phyloP scores from a whole-genome alignment of 2,113 vertebrate species.

The Eira barbara region DNA sequence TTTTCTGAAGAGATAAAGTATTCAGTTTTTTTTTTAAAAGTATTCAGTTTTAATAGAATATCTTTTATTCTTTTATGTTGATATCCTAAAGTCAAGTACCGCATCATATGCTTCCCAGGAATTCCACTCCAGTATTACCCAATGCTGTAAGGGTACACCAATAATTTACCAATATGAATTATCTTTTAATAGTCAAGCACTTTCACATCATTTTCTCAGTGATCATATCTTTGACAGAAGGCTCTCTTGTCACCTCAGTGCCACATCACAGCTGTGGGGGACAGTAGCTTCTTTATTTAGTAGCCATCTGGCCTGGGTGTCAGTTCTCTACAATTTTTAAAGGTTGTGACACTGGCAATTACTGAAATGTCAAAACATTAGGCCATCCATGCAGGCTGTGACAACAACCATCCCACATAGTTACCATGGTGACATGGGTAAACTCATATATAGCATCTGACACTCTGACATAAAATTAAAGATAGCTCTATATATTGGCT shows the following conservation, averaged over 20 bases:
- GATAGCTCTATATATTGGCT: neutral
- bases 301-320: neutral
- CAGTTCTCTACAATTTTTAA: conserved; percentile 33
- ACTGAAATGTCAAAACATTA: conserved; percentile 41
- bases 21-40: neutral
- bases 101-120: neutral
- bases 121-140: neutral
- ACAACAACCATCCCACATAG: neutral
- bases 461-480: neutral
- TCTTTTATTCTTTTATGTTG: neutral
- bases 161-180: neutral
- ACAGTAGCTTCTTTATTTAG: conserved; percentile 46
- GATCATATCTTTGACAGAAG: neutral
- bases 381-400: neutral
- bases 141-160: neutral
- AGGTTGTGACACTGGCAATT: conserved; percentile 40
- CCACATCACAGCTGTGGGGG: neutral
- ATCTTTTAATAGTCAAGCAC: neutral
- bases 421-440: conserved; percentile 6
- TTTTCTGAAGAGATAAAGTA: neutral
- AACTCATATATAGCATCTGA: neutral
- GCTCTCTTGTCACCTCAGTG: neutral
- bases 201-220: neutral
- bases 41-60: neutral
- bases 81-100: neutral